Conservation (phyloP, 2,888 invertebrate species). For the Arctia plantaginis region DNA sequence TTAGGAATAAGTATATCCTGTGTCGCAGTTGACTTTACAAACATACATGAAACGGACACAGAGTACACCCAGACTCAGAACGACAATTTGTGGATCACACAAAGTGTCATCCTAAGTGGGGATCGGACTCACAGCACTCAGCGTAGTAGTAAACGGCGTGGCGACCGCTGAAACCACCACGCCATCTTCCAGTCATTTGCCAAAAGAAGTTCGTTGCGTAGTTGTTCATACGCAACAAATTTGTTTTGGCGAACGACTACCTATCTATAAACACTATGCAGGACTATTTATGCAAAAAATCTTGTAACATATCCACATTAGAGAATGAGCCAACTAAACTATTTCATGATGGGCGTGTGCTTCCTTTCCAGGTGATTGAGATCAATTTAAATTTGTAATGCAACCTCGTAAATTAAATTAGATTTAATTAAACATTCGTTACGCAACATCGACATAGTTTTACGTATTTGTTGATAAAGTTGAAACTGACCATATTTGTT, state of each 20-base stretch:
- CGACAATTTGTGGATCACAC: background rate
- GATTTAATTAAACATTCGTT: slow-evolving; percentile 26
- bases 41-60: too few relatives aligned
- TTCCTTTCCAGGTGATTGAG: slow-evolving; percentile 40
- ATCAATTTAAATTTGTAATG: slow-evolving; percentile 49
- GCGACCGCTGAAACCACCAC: too few relatives aligned
- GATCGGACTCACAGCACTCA: too few relatives aligned
- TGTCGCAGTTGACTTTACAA: too few relatives aligned
- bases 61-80: too few relatives aligned
- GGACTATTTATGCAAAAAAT: slow-evolving; percentile 15
- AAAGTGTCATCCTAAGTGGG: too few relatives aligned
- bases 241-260: background rate
- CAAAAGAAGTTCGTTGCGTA: background rate
- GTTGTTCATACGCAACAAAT: background rate
- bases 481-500: slow-evolving; percentile 16
- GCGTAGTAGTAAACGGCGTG: too few relatives aligned
- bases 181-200: too few relatives aligned
- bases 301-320: slow-evolving; percentile 20
- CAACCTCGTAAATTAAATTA: slow-evolving; percentile 28
- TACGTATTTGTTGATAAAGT: slow-evolving; percentile 15
- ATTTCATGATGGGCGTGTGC: slow-evolving; percentile 42
- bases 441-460: slow-evolving; percentile 25
- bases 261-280: background rate
- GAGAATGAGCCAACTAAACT: slow-evolving; percentile 5
- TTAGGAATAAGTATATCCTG: too few relatives aligned